Evolutionary conservation across 2,888 invertebrate genomes (phyloP).

Genomic region (Microdon myrmicae): DNA sequence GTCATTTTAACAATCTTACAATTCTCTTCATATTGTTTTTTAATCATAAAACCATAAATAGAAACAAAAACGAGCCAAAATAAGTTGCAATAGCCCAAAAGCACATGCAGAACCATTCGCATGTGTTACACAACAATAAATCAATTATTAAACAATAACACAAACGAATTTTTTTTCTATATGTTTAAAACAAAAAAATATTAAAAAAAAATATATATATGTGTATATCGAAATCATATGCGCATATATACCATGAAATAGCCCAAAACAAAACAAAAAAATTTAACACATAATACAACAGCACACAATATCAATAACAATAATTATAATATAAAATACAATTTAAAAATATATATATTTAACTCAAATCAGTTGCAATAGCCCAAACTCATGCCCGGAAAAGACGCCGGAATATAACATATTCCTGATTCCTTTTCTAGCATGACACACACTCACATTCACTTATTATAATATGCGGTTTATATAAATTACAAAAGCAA

Average conservation of each 20-base stretch:
- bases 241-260: no score
- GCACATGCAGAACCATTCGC: slow-evolving; percentile 20
- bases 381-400: slow-evolving; percentile 36
- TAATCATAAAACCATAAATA: slow-evolving; percentile 3
- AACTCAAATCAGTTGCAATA: slow-evolving; percentile 44
- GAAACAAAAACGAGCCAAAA: slow-evolving; percentile 4
- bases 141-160: no score
- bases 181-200: slow-evolving; percentile 6
- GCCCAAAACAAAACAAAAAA: slow-evolving; percentile 33
- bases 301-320: no score
- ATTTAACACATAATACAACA: no score
- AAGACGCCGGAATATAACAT: slow-evolving; percentile 4
- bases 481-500: slow-evolving; percentile 1
- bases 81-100: slow-evolving; percentile 48
- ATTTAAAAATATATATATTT: slow-evolving; percentile 10
- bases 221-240: no score
- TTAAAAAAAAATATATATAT: slow-evolving; percentile 19
- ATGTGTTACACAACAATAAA: slow-evolving; percentile 37
- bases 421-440: slow-evolving; percentile 4
- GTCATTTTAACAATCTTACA: slow-evolving; percentile 10
- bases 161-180: slow-evolving; percentile 7
- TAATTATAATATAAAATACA: no score
- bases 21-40: no score
- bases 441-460: slow-evolving; percentile 24
- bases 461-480: slow-evolving; percentile 6